These are phyloP conservation scores for Eristalis tenax DNA, from an alignment of 2,888 invertebrate genomes.

Conservation along the genomic window DNA sequence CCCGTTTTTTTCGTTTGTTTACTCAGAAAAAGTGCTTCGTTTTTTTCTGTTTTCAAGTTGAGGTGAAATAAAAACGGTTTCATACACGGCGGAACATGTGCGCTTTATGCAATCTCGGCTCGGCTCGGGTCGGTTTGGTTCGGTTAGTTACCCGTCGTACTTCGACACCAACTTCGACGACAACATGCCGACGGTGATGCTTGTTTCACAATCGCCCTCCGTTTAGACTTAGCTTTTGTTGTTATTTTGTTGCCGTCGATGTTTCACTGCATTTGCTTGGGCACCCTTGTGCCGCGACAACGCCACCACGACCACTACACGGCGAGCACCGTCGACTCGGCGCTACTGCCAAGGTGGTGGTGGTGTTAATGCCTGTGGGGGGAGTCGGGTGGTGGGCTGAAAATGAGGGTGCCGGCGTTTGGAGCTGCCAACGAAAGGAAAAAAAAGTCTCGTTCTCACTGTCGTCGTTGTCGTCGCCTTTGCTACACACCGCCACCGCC, in stretches of 20 bases:
- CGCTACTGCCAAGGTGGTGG: conserved; percentile 20
- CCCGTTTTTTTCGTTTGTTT: conserved; percentile 37
- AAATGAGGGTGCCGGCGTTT: conserved; percentile 12
- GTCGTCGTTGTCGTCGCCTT: conserved; percentile 13
- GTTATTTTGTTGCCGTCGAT: background rate
- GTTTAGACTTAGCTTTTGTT: conserved; percentile 13
- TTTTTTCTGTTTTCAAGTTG: conserved; percentile 19
- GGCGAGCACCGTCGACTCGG: background rate
- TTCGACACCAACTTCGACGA: conserved; percentile 44
- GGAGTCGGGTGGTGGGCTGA: background rate
- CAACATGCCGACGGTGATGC: conserved; percentile 53
- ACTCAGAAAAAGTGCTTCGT: conserved; percentile 18
- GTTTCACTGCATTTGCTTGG: conserved; percentile 37
- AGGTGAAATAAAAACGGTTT: conserved; percentile 45
- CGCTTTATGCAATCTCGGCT: conserved; percentile 69
- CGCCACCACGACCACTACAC: background rate
- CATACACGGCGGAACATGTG: conserved; percentile 53
- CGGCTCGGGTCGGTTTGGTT: conserved; percentile 2
- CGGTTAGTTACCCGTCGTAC: conserved; percentile 28
- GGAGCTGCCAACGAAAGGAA: conserved; percentile 19
- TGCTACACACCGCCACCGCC: conserved; percentile 29
- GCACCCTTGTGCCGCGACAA: conserved; percentile 34
- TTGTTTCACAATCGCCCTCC: conserved; percentile 61
- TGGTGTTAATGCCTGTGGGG: conserved; percentile 18
- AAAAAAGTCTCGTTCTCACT: conserved; percentile 4